Evolutionary conservation across 1,140 invertebrate genomes (phyloP), one percentile per base, ranked within the genome.

Genomic region (Macrocentrus cingulum): DNA sequence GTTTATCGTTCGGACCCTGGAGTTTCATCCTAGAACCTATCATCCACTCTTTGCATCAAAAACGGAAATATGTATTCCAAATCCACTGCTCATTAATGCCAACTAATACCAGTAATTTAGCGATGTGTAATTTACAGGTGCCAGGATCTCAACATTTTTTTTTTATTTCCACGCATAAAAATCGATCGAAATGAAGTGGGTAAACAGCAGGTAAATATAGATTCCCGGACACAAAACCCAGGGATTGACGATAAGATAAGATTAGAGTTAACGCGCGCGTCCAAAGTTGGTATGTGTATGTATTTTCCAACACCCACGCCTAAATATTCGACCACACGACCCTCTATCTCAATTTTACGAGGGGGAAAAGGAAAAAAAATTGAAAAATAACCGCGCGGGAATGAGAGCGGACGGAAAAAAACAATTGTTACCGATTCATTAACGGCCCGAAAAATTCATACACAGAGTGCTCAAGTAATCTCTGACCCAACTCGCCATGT

Each of bases 161-260:
- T 36, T n/a, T n/a, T n/a, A n/a, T n/a, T n/a, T n/a, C n/a, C n/a
- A n/a, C n/a, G n/a, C n/a, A n/a, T n/a, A n/a, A n/a, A n/a, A n/a
- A n/a, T n/a, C 11, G 13, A 39, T n/a, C 4, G 15, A 18, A 42
- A 42, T 42, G 15, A 42, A 42, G 8, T 16, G n/a, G 22, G 2
- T 8, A 22, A 39, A 8, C 37, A 37, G 29, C 25, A 57, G 55
- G 46, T 57, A 57, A 51, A 51, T 51, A 49, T 49, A 48, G 22
- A 23, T 48, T 13, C n/a, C n/a, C 44, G 9, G 42, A 16, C 6
- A 13, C 9, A 42, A 41, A 41, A 19, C 55, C 55, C 45, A 39
- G 64, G 68, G 65, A 69, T 74, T 63, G 66, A 53, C 58, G 68
- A 73, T 75, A 73, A 75, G 73, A 75, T 72, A 75, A 73, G 72